Evolutionary conservation across 2,888 invertebrate genomes (phyloP).

Genomic region (Caenorhabditis doughertyi): DNA sequence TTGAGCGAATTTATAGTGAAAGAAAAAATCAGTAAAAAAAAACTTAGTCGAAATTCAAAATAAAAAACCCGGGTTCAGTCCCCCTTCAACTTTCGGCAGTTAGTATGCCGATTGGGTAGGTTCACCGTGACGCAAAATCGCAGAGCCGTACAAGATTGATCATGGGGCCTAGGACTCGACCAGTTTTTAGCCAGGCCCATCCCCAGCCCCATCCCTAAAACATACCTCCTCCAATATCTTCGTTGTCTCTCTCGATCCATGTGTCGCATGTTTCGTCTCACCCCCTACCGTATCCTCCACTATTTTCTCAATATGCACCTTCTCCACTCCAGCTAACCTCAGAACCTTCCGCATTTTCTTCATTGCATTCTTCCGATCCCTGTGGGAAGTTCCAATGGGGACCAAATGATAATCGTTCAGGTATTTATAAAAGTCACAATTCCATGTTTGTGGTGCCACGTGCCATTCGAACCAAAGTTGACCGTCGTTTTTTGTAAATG

Average conservation of each 20-base stretch:
- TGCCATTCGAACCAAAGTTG: constrained; percentile 41
- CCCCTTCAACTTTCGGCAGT: too few relatives aligned
- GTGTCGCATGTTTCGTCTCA: constrained; percentile 26
- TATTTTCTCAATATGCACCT: constrained; percentile 21
- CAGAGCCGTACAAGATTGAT: too few relatives aligned
- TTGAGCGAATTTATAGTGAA: too few relatives aligned
- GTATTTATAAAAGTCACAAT: constrained; percentile 44
- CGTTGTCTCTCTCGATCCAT: not conserved
- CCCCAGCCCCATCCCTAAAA: too few relatives aligned
- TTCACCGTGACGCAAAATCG: too few relatives aligned
- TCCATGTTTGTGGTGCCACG: constrained; percentile 48
- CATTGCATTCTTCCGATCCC: constrained; percentile 6
- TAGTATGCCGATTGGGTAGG: too few relatives aligned
- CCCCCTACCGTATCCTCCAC: constrained; percentile 2
- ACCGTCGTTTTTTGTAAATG: not conserved
- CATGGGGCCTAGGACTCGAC: too few relatives aligned
- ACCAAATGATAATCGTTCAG: constrained; percentile 40
- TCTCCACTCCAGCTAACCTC: constrained; percentile 3
- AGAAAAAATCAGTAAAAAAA: too few relatives aligned
- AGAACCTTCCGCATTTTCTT: constrained; percentile 10
- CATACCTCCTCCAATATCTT: constrained; percentile 19
- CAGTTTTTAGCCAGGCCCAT: too few relatives aligned
- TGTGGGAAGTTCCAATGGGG: constrained; percentile 11
- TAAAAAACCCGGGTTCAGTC: too few relatives aligned
- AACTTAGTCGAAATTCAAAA: too few relatives aligned